phyloP scores from a whole-genome alignment of 2,888 invertebrate genomes.

The Drosophila barbarae region DNA sequence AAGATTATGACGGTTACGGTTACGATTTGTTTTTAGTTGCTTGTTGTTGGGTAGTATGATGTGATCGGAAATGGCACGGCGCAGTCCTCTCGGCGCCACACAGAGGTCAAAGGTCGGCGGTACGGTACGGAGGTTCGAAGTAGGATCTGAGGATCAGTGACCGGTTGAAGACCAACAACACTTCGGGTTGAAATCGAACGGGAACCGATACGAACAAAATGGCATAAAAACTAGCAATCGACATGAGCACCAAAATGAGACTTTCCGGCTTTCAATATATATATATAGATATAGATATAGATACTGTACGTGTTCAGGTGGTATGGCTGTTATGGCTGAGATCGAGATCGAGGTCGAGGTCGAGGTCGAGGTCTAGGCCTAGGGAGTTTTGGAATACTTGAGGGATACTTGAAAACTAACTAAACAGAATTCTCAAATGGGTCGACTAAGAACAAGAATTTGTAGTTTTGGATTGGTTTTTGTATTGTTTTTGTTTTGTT shows the following conservation, averaged over 20 bases:
- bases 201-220: constrained; percentile 53
- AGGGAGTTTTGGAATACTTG: constrained; percentile 21
- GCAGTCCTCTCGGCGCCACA: constrained; percentile 17
- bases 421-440: constrained; percentile 51
- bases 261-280: constrained; percentile 11
- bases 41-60: constrained; percentile 26
- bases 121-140: constrained; percentile 8
- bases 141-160: constrained; percentile 23
- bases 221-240: constrained; percentile 37
- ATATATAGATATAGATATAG: neutral
- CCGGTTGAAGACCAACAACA: constrained; percentile 59
- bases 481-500: constrained; percentile 14
- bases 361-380: constrained; percentile 11
- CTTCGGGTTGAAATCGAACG: constrained; percentile 63
- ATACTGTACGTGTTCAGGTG: constrained; percentile 30
- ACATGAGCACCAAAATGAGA: constrained; percentile 33
- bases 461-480: constrained; percentile 19
- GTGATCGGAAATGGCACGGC: constrained; percentile 36
- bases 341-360: constrained; percentile 18
- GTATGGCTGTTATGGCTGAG: constrained; percentile 31
- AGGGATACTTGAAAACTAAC: constrained; percentile 49
- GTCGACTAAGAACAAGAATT: constrained; percentile 46
- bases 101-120: constrained; percentile 16
- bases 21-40: constrained; percentile 31
- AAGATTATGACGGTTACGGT: constrained; percentile 32